Evolutionary conservation across 2,797 vertebrate species (phyloP), one percentile per base, ranked within the genome.

Genomic region (Chaenodraco wilsoni): DNA sequence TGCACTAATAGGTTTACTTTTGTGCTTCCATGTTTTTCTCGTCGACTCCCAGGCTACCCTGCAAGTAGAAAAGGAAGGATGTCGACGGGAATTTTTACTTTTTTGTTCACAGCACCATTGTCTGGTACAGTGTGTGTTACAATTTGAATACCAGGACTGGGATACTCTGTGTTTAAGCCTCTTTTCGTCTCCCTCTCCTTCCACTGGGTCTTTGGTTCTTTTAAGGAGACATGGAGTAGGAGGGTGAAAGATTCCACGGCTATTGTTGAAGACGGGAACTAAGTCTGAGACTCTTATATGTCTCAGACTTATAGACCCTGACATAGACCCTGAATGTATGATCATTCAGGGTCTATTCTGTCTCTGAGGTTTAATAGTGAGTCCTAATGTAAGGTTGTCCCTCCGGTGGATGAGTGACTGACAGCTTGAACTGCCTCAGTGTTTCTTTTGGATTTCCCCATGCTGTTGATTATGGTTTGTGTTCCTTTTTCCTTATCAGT

Each of bases 1-100:
- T 78, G 62, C 74, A 15, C 86, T 93, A 93, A 94, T 90, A 87
- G 92, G 91, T 94, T 94, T 94, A 93, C 85, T 78, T 92, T 89
- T 89, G 75, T 88, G 78, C 80, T 54, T 0, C 13, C 86, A 19
- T 91, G 87, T 91, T 91, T 91, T 90, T 79, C 85, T 57, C 56
- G 21, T 84, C 15, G 23, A 81, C 88, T 92, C 81, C 71, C 33
- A 56, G 80, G 76, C 63, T 79, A 49, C 66, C 37, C 83, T 76
- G 63, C 68, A 84, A 69, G 66, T 61, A 83, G 65, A 87, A 74
- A 88, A 88, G 88, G 65, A 7, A 59, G 52, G 77, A 83, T 72
- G 64, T 82, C 86, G 64, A 87, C 6, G 21, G 74, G 85, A 87
- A 84, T 85, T 75, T 89, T 78, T 65, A 75, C 72, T 78, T 85